These are phyloP conservation scores for Corticium candelabrum DNA, from an alignment of 37 sponge, comb jelly and placozoan species.

Conservation along the genomic window DNA sequence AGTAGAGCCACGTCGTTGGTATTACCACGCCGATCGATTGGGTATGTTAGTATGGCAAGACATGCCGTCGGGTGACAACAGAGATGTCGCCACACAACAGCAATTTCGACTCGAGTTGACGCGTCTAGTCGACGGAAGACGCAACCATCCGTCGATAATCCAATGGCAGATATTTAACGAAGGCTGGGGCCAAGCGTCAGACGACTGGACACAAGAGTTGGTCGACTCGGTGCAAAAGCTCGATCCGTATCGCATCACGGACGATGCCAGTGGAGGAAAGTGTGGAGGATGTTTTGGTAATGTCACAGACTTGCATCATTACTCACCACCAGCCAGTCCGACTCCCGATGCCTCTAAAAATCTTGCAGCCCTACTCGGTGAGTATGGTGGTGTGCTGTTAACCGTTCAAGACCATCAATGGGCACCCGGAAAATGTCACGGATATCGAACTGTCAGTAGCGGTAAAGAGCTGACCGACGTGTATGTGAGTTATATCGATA, in stretches of 20 bases:
- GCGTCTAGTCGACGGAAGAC: conserved; percentile 1
- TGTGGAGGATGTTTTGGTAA: conserved; percentile 10
- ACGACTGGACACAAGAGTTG: not conserved
- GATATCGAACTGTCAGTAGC: not conserved
- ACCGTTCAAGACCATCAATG: not conserved
- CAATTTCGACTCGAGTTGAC: not conserved
- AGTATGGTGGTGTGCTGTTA: not conserved
- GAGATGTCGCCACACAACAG: not conserved
- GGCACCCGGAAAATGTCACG: conserved; percentile 10
- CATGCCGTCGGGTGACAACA: conserved; percentile 8
- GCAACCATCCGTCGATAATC: conserved; percentile 10
- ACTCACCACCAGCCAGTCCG: conserved; percentile 9
- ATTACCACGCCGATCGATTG: conserved; percentile 8
- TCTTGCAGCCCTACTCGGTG: not conserved
- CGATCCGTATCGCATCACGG: not conserved
- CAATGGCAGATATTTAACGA: conserved; percentile 13
- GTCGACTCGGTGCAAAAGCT: not conserved
- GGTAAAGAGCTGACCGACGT: not conserved
- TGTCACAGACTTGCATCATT: conserved; percentile 5
- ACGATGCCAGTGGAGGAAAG: conserved; percentile 6
- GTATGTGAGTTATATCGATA: not conserved
- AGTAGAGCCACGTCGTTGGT: conserved; percentile 14
- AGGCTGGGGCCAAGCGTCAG: conserved; percentile 12
- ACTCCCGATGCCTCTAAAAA: not conserved
- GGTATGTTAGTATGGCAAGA: conserved; percentile 10